phyloP scores from a whole-genome alignment of 2,888 invertebrate genomes.

The Cancer borealis region DNA sequence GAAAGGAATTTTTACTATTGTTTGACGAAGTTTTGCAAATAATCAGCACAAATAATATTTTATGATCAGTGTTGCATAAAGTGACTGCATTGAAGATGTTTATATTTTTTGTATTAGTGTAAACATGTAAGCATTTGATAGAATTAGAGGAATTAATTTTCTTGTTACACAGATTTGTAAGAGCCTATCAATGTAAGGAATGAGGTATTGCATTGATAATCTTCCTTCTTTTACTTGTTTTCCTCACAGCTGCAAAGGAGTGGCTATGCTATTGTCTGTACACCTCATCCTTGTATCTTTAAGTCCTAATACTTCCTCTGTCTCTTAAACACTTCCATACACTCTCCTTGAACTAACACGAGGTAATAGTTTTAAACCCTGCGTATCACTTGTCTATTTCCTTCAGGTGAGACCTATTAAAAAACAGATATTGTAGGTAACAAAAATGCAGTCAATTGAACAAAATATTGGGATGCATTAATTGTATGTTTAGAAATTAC shows the following conservation, averaged over 20 bases:
- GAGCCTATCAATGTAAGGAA: neutral
- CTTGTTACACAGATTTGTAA: too few species aligned
- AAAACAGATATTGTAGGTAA: too few species aligned
- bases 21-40: neutral
- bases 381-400: too few species aligned
- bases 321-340: neutral
- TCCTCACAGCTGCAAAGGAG: neutral
- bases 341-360: too few species aligned
- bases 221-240: neutral
- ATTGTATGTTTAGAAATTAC: too few species aligned
- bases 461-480: too few species aligned
- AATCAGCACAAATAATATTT: neutral
- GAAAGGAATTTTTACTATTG: neutral
- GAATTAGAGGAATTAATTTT: neutral
- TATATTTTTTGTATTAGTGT: neutral
- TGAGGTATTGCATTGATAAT: neutral
- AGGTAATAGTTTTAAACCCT: too few species aligned
- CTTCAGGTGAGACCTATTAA: too few species aligned
- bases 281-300: neutral
- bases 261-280: neutral
- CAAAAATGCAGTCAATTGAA: too few species aligned
- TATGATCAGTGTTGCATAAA: neutral
- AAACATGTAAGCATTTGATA: neutral
- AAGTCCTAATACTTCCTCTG: neutral
- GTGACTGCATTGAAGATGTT: neutral